Evolutionary conservation across 1,140 invertebrate genomes (phyloP).

Genomic region (Euura saliciscinereae): DNA sequence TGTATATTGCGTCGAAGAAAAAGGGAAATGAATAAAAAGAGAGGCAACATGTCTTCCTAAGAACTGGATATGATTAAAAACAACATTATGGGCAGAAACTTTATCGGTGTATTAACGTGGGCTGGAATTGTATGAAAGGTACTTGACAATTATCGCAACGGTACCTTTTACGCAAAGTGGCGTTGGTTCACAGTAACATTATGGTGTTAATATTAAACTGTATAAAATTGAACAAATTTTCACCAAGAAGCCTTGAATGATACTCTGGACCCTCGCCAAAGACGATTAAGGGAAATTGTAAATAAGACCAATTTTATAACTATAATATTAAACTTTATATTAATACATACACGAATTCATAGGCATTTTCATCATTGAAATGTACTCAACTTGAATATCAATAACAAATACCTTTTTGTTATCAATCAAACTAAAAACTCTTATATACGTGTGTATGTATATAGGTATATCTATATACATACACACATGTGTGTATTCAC

Average conservation of each 20-base stretch:
- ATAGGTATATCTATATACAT: not conserved
- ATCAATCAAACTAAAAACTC: not conserved
- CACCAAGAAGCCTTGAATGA: constrained; percentile 35
- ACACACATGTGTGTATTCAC: not conserved
- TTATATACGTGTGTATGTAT: no score
- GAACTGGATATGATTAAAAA: not conserved
- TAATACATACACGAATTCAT: not conserved
- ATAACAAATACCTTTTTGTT: not conserved
- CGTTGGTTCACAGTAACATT: constrained; percentile 58
- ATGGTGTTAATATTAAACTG: constrained; percentile 27
- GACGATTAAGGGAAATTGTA: constrained; percentile 13
- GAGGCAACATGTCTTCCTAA: not conserved
- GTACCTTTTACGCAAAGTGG: constrained; percentile 33
- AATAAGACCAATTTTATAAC: not conserved
- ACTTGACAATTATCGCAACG: constrained; percentile 28
- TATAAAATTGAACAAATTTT: constrained; percentile 14
- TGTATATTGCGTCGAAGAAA: constrained; percentile 11
- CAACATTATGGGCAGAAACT: constrained; percentile 12
- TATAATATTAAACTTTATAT: not conserved
- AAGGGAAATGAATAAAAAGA: constrained; percentile 22
- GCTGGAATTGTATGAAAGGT: constrained; percentile 26
- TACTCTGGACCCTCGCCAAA: constrained; percentile 56
- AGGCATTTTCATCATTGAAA: not conserved
- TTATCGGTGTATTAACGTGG: constrained; percentile 18
- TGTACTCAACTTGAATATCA: not conserved